Conservation (phyloP, 2,888 invertebrate genomes). For the Drepanosiphum platanoidis region DNA sequence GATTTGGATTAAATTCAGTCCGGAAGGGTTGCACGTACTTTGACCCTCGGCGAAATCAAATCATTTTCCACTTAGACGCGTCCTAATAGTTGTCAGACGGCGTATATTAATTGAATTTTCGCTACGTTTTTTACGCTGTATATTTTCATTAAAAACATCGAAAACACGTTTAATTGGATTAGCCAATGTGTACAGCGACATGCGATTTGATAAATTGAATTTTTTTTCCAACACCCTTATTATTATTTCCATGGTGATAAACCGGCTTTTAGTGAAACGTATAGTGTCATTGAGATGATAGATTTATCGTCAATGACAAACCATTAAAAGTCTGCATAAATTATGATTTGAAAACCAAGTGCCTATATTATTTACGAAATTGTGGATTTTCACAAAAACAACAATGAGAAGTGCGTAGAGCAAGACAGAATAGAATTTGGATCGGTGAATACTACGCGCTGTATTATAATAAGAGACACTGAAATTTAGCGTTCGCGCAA, state of each 20-base stretch:
- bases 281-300: neutral
- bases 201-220: neutral
- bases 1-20: slow-evolving; percentile 33
- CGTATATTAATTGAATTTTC: slow-evolving; percentile 41
- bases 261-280: neutral
- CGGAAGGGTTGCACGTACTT: slow-evolving; percentile 35
- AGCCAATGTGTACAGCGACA: too few relatives aligned
- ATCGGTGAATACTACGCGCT: too few relatives aligned
- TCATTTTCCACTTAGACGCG: slow-evolving; percentile 43
- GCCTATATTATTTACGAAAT: too few relatives aligned
- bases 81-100: slow-evolving; percentile 15
- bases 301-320: neutral
- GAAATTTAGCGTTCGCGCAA: too few relatives aligned
- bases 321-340: neutral
- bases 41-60: slow-evolving; percentile 38
- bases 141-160: neutral
- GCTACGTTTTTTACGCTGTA: neutral
- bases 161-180: neutral
- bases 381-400: too few relatives aligned
- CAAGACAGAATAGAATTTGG: too few relatives aligned
- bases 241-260: neutral
- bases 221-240: neutral
- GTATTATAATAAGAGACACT: too few relatives aligned
- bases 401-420: too few relatives aligned
- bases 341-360: neutral